phyloP scores from a whole-genome alignment of 2,113 vertebrate species.

The Tragelaphus scriptus region DNA sequence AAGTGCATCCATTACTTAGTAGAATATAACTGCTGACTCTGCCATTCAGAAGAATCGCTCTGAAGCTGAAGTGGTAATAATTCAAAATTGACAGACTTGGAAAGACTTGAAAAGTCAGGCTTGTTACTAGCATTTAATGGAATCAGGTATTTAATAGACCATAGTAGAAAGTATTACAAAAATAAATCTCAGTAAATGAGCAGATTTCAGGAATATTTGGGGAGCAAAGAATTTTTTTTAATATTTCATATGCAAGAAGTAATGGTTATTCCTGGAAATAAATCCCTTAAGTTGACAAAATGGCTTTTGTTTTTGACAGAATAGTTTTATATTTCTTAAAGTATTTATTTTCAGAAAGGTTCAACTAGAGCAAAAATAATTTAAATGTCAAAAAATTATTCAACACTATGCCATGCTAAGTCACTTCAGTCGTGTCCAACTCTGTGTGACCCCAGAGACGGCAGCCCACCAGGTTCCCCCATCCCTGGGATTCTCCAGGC shows the following conservation, averaged over 20 bases:
- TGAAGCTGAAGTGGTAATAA: not conserved
- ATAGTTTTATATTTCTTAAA: conserved; percentile 22
- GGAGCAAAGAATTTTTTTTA: not conserved
- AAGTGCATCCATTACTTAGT: not conserved
- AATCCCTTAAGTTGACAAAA: conserved; percentile 8
- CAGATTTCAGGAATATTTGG: conserved; percentile 41
- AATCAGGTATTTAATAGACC: conserved; percentile 36
- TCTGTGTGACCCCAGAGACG: too few species aligned
- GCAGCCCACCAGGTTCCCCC: too few species aligned
- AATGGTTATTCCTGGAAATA: conserved; percentile 39
- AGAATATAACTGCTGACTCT: not conserved
- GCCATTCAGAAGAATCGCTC: not conserved
- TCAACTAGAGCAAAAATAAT: conserved; percentile 25
- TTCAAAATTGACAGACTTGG: conserved; percentile 10
- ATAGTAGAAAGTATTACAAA: conserved; percentile 22
- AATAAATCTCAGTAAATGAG: conserved; percentile 50
- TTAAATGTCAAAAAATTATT: not conserved
- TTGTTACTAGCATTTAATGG: conserved; percentile 39
- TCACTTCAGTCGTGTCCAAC: too few species aligned
- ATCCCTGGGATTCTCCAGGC: too few species aligned
- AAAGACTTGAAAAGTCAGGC: not conserved
- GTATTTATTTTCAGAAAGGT: conserved; percentile 28
- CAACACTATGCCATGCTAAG: not conserved
- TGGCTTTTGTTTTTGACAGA: not conserved
- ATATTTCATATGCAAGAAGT: not conserved